These are phyloP conservation scores for Zoanthus solanderi DNA, from an alignment of 92 coral and sea anemone species.

Conservation along the genomic window DNA sequence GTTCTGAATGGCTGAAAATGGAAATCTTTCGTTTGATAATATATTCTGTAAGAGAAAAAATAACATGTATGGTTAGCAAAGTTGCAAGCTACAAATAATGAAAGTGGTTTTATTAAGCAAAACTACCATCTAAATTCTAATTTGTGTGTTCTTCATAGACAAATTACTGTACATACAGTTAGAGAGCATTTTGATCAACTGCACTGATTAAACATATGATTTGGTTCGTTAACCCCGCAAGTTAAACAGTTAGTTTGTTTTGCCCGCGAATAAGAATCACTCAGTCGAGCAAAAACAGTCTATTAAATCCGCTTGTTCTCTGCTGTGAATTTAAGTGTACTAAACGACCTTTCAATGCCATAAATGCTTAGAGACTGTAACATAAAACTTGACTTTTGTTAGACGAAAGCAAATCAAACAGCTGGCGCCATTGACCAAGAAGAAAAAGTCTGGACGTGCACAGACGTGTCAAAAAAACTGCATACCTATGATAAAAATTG, in stretches of 20 bases:
- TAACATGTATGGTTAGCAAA: not conserved
- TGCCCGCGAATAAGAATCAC: conserved; percentile 43
- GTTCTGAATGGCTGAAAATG: conserved; percentile 12
- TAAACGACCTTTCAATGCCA: conserved; percentile 45
- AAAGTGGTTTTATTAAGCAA: not conserved
- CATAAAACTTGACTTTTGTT: conserved; percentile 31
- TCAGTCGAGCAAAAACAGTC: conserved; percentile 1
- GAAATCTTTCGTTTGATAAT: conserved; percentile 34
- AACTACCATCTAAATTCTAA: not conserved
- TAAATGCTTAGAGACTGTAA: conserved; percentile 43
- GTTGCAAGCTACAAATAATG: not conserved
- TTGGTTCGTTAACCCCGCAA: conserved; percentile 32
- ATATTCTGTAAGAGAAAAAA: conserved; percentile 40
- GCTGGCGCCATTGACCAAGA: conserved; percentile 12
- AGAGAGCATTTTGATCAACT: conserved; percentile 20
- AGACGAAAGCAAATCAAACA: conserved; percentile 25
- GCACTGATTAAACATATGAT: conserved; percentile 8
- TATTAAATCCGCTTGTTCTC: conserved; percentile 44
- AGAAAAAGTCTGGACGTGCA: conserved; percentile 30
- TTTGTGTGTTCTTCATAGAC: not conserved
- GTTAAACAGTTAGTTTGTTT: conserved; percentile 34
- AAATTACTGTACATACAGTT: conserved; percentile 21
- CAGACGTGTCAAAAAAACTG: conserved; percentile 36
- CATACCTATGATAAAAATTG: conserved; percentile 37
- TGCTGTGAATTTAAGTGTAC: conserved; percentile 39